Evolutionary conservation across 1,140 invertebrate genomes (phyloP), one percentile per base, ranked within the genome.

Genomic region (Euwallacea similis): DNA sequence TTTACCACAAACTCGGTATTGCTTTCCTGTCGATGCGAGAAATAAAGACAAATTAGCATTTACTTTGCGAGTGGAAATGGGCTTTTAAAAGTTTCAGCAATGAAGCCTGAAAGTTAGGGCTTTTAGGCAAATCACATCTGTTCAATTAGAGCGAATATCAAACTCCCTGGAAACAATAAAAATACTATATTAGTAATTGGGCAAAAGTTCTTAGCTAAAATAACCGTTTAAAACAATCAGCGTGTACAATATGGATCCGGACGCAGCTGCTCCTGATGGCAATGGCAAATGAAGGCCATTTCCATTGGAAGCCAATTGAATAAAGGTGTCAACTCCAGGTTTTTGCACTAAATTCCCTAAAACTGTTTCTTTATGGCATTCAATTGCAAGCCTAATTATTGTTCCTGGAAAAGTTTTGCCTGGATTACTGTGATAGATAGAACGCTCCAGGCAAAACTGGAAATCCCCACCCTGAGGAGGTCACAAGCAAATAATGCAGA

Each of bases 321-420:
- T 50, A 66, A 66, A 66, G 64, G 64, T 55, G 64, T 66, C 64
- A 66, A 66, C 64, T 66, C 50, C 64, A 66, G 64, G 64, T 66
- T 66, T 66, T 66, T 66, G 46, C 13, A 50, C 46, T 50, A 50
- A 50, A 50, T 50, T 50, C 13, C 46, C 46, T 50, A 50, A 50
- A 50, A 50, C 13, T 50, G 46, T 50, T 50, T 50, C 2, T 50
- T 50, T 50, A 50, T 50, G 46, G 46, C 46, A 11, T 50, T 50
- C 46, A 50, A 50, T 50, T 50, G 46, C 46, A 50, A 50, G 46
- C 9, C 13, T 50, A 50, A 50, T 50, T 50, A 13, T 50, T 50
- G 9, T 50, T 10, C 13, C 46, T 10, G 6, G 13, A 50, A 50
- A 50, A 33, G 21, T 33, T 33, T 33, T 33, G n/a, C 21, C 21